Conservation (phyloP, 2,113 vertebrate species). For the Ailuropoda melanoleuca region DNA sequence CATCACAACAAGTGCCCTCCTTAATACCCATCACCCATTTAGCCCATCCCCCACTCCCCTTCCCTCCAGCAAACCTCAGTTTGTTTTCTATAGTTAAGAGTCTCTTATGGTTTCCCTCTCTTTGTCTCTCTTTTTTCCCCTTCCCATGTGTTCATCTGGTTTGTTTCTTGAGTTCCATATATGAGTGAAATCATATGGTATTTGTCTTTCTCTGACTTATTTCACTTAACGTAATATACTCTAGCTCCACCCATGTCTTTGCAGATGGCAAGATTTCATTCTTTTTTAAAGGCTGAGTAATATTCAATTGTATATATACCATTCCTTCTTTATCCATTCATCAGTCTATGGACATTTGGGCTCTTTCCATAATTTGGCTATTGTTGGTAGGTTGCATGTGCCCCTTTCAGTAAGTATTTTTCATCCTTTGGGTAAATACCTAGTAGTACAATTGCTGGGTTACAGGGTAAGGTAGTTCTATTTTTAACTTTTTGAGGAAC, state of each 20-base stretch:
- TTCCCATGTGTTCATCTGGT: not conserved
- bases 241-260: not conserved
- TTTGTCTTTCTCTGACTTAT: not conserved
- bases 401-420: not conserved
- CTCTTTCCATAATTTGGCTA: not conserved
- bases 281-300: not conserved
- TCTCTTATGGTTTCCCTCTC: not conserved
- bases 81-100: not conserved
- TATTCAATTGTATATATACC: too few species aligned
- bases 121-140: not conserved
- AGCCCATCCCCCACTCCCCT: not conserved
- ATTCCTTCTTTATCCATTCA: not conserved
- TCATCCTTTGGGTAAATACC: not conserved
- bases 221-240: not conserved
- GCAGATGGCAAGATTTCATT: not conserved
- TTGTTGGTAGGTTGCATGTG: not conserved
- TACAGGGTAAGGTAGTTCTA: too few species aligned
- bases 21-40: not conserved
- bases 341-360: not conserved
- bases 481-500: not conserved
- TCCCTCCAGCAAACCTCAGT: not conserved
- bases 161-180: not conserved
- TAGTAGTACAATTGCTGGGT: not conserved
- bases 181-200: not conserved
- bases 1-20: not conserved